phyloP scores from a whole-genome alignment of 1,140 invertebrate genomes.

The Ectropis grisescens region DNA sequence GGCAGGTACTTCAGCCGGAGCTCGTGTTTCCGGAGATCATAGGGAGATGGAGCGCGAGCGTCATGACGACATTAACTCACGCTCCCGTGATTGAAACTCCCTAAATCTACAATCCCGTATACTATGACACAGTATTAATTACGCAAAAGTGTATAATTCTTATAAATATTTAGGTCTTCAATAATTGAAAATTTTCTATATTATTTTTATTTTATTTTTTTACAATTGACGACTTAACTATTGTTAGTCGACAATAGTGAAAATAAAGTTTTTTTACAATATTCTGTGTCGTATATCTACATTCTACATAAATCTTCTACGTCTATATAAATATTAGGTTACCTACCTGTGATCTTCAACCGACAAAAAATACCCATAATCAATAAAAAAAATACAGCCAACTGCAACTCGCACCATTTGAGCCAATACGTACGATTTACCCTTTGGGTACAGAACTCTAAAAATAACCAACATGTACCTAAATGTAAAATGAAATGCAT shows the following conservation, averaged over 20 bases:
- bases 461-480: too few species aligned
- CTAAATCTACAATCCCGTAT: slow-evolving; percentile 6
- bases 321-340: too few species aligned
- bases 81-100: slow-evolving; percentile 35
- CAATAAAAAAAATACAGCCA: too few species aligned
- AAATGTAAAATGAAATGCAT: too few species aligned
- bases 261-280: slow-evolving; percentile 41
- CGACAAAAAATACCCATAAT: too few species aligned
- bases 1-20: slow-evolving; percentile 46
- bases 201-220: slow-evolving; percentile 51
- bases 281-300: too few species aligned
- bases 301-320: too few species aligned
- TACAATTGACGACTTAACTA: slow-evolving; percentile 54
- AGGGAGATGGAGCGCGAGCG: slow-evolving; percentile 49
- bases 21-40: slow-evolving; percentile 55
- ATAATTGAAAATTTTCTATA: slow-evolving; percentile 43
- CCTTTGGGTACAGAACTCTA: too few species aligned
- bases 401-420: too few species aligned
- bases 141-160: slow-evolving; percentile 21
- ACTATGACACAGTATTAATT: slow-evolving; percentile 14
- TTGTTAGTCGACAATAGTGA: slow-evolving; percentile 54
- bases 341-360: too few species aligned
- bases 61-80: slow-evolving; percentile 53
- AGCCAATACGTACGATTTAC: too few species aligned
- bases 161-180: slow-evolving; percentile 31